These are phyloP conservation scores for Sceloporus tristichus DNA, from an alignment of 2,113 vertebrate genomes.

Conservation along the genomic window DNA sequence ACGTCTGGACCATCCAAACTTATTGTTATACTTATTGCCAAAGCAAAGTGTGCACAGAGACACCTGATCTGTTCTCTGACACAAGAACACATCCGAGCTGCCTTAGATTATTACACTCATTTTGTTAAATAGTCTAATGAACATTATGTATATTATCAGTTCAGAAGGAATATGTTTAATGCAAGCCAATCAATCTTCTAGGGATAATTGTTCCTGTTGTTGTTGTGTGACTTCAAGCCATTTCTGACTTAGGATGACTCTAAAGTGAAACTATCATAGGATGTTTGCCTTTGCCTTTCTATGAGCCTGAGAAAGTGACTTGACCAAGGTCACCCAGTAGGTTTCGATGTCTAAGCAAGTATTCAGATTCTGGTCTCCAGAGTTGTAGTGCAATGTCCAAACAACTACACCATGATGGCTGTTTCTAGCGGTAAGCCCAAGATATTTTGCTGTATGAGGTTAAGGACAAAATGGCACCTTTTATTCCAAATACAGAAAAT, in stretches of 20 bases:
- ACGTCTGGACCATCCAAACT: not conserved
- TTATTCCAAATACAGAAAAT: not conserved
- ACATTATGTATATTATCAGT: constrained; percentile 12
- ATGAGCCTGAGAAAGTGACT: no score
- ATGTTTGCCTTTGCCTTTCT: no score
- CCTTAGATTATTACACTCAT: not conserved
- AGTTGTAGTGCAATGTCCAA: no score
- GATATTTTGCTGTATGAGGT: not conserved
- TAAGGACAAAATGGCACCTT: not conserved
- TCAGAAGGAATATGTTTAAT: not conserved
- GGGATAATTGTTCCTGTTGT: no score
- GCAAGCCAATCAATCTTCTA: not conserved
- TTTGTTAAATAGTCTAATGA: not conserved
- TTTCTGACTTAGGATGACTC: no score
- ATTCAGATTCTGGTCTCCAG: no score
- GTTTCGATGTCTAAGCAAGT: no score
- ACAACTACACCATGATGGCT: no score
- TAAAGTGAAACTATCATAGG: no score
- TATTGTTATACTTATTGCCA: not conserved
- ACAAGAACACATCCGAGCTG: not conserved
- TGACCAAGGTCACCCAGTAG: no score
- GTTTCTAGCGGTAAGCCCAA: not conserved
- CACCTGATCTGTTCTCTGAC: not conserved
- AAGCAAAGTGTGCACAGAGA: not conserved
- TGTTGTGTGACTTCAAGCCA: no score